Base-by-base conservation (phyloP, 2,888 invertebrate genomes). In the Boloria euphrosyne region DNA sequence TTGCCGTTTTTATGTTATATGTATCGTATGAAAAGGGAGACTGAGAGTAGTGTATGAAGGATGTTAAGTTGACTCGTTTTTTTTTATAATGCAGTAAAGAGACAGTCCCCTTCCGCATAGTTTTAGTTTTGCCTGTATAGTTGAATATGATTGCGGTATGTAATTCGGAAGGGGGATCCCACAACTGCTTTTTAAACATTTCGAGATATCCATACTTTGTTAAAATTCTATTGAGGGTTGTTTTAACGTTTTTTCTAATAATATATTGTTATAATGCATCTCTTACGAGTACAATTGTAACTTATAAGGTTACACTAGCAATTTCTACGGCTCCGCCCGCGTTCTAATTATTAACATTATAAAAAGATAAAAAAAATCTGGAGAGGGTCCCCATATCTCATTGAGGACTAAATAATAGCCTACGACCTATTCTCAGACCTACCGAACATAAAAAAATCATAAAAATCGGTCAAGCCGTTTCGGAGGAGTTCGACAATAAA, bases 71-170 rank as follows among this genome's bases (percentile, higher is more conserved):
- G 22, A 10, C 1, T 58, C 43, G 31, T n/a, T n/a, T 27, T 51
- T 51, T 46, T 62, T 16, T 3, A 31, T 43, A 49, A 60, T 47
- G 43, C 55, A 52, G 64, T 54, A 27, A 62, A 64, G 51, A 67
- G 22, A 57, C 44, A 58, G 58, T 78, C 73, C 72, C 76, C 72
- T 71, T 74, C 74, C 73, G 81, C 80, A 82, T 85, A 87, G 86
- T 87, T 89, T 87, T 81, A 83, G 86, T 83, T 84, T 77, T 68
- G 71, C 64, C 70, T 59, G 72, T 72, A 62, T 68, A 70, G 73
- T 74, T 70, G 78, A 79, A 78, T 78, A 73, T 74, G 76, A 77
- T 76, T 76, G 74, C 66, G 71, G 74, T 68, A 68, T 70, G 69
- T 71, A 68, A 64, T 71, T 64, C 62, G 67, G 72, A 44, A 59